phyloP scores from a whole-genome alignment of 2,113 vertebrate genomes.

The Corvus hawaiiensis region DNA sequence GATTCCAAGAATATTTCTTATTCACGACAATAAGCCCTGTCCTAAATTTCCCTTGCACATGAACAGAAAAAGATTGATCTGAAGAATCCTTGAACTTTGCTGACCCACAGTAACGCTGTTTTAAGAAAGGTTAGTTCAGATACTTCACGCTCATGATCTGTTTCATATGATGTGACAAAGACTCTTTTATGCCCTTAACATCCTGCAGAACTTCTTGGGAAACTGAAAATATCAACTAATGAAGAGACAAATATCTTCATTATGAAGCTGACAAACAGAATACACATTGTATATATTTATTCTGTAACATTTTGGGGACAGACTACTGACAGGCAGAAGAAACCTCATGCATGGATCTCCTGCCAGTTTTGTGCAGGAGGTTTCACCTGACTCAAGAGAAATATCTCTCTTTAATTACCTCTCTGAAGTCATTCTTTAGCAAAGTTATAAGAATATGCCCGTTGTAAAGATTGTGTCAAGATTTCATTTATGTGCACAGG shows the following conservation, averaged over 20 bases:
- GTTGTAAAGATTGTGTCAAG: neutral
- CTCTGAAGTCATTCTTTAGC: neutral
- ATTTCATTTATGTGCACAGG: neutral
- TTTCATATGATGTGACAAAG: constrained; percentile 1
- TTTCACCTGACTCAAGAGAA: neutral
- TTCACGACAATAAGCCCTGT: constrained; percentile 20
- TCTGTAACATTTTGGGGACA: neutral
- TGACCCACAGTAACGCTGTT: neutral
- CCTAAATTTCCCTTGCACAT: constrained; percentile 6
- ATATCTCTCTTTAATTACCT: neutral
- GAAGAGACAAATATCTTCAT: neutral
- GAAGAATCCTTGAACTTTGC: constrained; percentile 21
- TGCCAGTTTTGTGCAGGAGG: neutral
- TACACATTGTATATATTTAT: accelerated
- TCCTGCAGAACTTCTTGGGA: neutral
- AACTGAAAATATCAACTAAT: neutral
- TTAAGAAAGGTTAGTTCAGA: constrained; percentile 1
- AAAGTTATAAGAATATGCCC: neutral
- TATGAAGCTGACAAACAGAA: neutral
- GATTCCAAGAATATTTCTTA: constrained; percentile 59
- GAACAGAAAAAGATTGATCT: neutral
- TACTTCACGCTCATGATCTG: neutral
- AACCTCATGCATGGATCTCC: neutral
- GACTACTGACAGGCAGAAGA: neutral
- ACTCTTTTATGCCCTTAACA: neutral